A percentile compares a stretch with the other conserved stretches of the same genome.
phyloP scores from a whole-genome alignment of 2,797 vertebrate species.

The Thalassophryne amazonica region DNA sequence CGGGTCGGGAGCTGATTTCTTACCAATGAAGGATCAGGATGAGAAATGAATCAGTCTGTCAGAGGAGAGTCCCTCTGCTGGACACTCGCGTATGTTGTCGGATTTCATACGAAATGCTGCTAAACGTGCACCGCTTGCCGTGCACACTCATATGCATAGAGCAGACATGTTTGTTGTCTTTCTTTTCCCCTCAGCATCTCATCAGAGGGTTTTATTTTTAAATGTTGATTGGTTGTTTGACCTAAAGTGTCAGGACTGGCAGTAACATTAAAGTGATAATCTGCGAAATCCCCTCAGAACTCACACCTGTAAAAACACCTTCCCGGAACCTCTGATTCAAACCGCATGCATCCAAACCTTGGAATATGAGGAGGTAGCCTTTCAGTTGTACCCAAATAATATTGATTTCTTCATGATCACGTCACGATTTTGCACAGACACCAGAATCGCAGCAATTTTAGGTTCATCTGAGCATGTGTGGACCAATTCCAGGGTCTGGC shows the following conservation, averaged over 20 bases:
- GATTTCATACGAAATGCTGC: slow-evolving; percentile 53
- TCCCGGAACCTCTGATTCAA: too few relatives aligned
- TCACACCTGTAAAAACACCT: too few relatives aligned
- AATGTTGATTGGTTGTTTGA: slow-evolving; percentile 2
- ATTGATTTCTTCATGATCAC: too few relatives aligned
- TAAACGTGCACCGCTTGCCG: slow-evolving; percentile 25
- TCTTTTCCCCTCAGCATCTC: background rate
- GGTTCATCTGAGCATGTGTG: background rate
- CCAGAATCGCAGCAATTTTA: slow-evolving; percentile 17
- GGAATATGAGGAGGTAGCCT: too few relatives aligned
- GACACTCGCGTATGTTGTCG: slow-evolving; percentile 43
- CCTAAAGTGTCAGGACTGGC: slow-evolving; percentile 12
- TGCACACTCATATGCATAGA: slow-evolving; percentile 29
- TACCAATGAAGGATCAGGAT: slow-evolving; percentile 69
- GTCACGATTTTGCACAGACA: slow-evolving; percentile 54
- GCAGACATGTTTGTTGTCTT: slow-evolving; percentile 10
- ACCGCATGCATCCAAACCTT: too few relatives aligned
- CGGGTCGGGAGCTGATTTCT: slow-evolving; percentile 65
- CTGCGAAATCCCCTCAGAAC: background rate
- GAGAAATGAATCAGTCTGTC: slow-evolving; percentile 66
- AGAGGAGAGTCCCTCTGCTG: slow-evolving; percentile 49
- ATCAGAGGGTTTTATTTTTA: background rate
- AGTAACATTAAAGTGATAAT: slow-evolving; percentile 1
- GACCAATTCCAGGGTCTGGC: slow-evolving; percentile 1
- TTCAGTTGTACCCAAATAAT: too few relatives aligned